A percentile compares a stretch with the other conserved stretches of the same genome.
Evolutionary conservation across 2,113 vertebrate genomes (phyloP).

Genomic region (Hemiscyllium ocellatum): DNA sequence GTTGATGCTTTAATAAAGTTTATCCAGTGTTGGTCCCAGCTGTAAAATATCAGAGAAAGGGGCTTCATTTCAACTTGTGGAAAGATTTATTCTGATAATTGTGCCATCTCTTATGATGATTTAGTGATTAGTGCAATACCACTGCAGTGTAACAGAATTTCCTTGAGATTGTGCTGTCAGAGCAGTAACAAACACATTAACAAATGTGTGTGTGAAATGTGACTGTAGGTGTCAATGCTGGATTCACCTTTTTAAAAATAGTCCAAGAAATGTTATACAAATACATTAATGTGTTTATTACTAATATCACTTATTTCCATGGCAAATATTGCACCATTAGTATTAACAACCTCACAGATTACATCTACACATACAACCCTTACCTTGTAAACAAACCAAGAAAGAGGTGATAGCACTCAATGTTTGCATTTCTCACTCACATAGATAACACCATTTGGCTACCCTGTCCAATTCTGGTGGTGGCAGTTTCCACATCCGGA

Average conservation of each 20-base stretch:
- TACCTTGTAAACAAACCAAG: slow-evolving; percentile 1
- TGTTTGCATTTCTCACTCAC: neutral
- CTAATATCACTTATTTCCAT: neutral
- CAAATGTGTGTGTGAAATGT: neutral
- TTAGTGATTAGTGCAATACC: neutral
- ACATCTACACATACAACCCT: neutral
- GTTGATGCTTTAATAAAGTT: neutral
- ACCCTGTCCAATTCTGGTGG: neutral
- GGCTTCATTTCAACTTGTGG: neutral
- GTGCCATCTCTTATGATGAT: neutral
- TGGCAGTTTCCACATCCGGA: neutral
- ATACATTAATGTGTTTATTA: neutral
- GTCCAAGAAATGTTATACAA: neutral
- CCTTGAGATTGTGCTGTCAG: neutral
- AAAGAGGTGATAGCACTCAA: neutral
- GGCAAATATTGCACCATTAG: neutral
- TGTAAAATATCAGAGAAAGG: neutral
- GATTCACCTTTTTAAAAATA: neutral
- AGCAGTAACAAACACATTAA: neutral
- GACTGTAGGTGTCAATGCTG: neutral
- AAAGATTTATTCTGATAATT: neutral
- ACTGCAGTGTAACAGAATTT: neutral
- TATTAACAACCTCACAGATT: neutral
- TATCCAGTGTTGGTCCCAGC: neutral
- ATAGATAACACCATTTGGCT: neutral